Conservation (phyloP, 2,888 invertebrate genomes). For the Drosophila conformis region DNA sequence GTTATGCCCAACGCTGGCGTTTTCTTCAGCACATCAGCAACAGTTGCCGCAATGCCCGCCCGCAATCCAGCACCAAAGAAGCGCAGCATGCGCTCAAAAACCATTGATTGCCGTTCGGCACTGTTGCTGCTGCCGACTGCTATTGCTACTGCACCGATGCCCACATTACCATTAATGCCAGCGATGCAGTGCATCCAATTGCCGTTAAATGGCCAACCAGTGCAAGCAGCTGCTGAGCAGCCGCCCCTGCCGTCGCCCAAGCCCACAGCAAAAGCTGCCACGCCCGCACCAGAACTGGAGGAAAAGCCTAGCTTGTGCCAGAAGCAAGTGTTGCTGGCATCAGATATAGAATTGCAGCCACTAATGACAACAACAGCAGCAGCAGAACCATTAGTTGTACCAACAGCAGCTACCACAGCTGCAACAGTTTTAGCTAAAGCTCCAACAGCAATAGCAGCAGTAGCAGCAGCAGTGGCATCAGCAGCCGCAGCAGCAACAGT, state of each 20-base stretch:
- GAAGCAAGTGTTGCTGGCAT: background rate
- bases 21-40: slow-evolving; percentile 19
- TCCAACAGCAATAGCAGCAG: background rate
- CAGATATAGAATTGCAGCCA: background rate
- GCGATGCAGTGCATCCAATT: slow-evolving; percentile 11
- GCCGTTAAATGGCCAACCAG: slow-evolving; percentile 4
- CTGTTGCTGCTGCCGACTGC: slow-evolving; percentile 28
- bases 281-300: slow-evolving; percentile 7
- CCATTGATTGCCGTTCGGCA: slow-evolving; percentile 74
- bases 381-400: background rate
- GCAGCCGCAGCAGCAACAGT: slow-evolving; percentile 1
- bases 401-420: background rate
- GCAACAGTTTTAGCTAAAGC: background rate
- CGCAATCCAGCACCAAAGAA: slow-evolving; percentile 67
- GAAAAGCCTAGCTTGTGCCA: slow-evolving; percentile 6
- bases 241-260: background rate
- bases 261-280: background rate
- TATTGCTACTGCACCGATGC: background rate
- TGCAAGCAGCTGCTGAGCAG: slow-evolving; percentile 5
- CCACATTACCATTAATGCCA: slow-evolving; percentile 1
- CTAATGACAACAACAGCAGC: background rate
- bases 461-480: background rate
- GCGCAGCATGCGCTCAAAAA: slow-evolving; percentile 79
- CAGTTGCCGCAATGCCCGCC: slow-evolving; percentile 17
- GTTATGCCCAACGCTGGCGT: slow-evolving; percentile 4